Conservation (phyloP, 2,888 invertebrate genomes). For the Conops quadrifasciatus region DNA sequence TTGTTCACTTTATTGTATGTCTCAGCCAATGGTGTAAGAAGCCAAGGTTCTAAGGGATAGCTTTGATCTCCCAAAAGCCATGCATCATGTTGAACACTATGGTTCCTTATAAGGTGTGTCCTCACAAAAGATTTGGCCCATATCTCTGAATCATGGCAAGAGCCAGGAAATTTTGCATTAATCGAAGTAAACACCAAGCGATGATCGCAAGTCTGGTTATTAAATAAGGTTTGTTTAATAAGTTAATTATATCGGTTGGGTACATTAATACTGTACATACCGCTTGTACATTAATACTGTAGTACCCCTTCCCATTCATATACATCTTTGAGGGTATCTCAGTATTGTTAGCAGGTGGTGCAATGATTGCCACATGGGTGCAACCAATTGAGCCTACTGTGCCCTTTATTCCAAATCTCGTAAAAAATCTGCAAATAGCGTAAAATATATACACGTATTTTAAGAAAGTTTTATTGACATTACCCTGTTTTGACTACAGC, state of each 20-base stretch:
- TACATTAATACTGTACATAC: neutral
- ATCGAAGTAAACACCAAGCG: conserved; percentile 26
- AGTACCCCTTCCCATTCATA: conserved; percentile 39
- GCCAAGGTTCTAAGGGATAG: neutral
- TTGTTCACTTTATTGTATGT: no score
- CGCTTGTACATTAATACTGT: conserved; percentile 39
- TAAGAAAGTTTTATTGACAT: no score
- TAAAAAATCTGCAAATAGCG: conserved; percentile 24
- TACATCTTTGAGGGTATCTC: conserved; percentile 20
- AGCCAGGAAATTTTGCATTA: conserved; percentile 35
- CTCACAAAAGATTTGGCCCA: neutral
- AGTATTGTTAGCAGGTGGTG: conserved; percentile 32
- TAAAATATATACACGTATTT: no score
- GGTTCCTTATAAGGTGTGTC: neutral
- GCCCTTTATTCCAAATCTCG: conserved; percentile 35
- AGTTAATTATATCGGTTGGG: no score
- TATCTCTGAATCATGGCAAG: conserved; percentile 4
- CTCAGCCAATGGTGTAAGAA: no score
- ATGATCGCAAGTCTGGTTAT: conserved; percentile 30
- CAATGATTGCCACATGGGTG: conserved; percentile 35
- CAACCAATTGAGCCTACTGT: conserved; percentile 36
- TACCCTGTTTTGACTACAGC: no score
- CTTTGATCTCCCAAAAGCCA: conserved; percentile 1
- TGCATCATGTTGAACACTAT: neutral
- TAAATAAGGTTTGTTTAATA: neutral